These are phyloP conservation scores for Dolichomitus sp. DNA, from an alignment of 2,888 invertebrate species.

Conservation along the genomic window DNA sequence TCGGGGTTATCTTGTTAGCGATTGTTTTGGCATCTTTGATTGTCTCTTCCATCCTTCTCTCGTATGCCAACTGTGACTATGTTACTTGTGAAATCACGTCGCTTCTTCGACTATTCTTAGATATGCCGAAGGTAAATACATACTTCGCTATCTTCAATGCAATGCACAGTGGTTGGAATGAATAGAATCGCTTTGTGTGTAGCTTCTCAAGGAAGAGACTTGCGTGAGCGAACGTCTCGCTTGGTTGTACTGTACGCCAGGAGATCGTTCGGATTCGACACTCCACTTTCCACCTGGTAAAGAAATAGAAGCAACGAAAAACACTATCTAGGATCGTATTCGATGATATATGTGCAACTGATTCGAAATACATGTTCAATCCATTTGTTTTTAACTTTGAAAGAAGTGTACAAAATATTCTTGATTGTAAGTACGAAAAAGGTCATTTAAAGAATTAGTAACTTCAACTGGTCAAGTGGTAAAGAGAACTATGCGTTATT, in stretches of 20 bases:
- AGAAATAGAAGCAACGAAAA: not conserved
- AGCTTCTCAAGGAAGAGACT: slow-evolving; percentile 41
- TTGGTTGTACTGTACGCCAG: slow-evolving; percentile 20
- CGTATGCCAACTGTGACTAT: slow-evolving; percentile 1
- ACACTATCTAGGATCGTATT: not conserved
- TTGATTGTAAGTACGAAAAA: not conserved
- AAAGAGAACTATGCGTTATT: too few relatives aligned
- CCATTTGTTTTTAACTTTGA: not conserved
- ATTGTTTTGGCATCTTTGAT: slow-evolving; percentile 79
- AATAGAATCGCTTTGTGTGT: slow-evolving; percentile 7
- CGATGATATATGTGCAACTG: not conserved
- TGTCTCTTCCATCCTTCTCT: slow-evolving; percentile 48
- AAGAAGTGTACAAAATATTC: not conserved
- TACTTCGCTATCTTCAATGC: not conserved
- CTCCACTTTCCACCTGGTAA: slow-evolving; percentile 33
- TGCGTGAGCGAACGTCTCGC: slow-evolving; percentile 52
- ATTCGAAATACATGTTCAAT: not conserved
- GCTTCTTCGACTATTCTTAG: not conserved
- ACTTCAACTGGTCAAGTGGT: too few relatives aligned
- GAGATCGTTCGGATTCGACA: slow-evolving; percentile 35
- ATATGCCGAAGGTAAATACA: not conserved
- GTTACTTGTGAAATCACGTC: slow-evolving; percentile 48
- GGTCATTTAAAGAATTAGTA: too few relatives aligned
- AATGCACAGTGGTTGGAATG: not conserved
- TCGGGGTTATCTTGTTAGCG: slow-evolving; percentile 74